These are phyloP conservation scores for Pangasianodon gigas DNA, from an alignment of 2,113 vertebrate species.

Conservation along the genomic window DNA sequence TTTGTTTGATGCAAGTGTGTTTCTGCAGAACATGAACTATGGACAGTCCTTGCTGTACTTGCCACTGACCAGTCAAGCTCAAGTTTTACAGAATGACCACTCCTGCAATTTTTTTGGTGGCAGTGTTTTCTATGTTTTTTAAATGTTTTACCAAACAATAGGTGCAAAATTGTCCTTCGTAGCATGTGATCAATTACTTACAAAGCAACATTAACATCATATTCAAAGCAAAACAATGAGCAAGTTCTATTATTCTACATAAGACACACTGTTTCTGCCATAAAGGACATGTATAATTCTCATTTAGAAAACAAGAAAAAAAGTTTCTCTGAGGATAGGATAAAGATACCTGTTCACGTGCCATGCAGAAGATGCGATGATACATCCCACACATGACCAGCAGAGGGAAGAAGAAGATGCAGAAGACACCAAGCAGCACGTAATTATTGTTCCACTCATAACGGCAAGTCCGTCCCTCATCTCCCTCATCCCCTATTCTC, in stretches of 20 bases:
- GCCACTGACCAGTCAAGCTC: too few relatives aligned
- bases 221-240: neutral
- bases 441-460: conserved; percentile 85
- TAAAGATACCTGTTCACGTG: conserved; percentile 76
- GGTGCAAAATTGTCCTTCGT: neutral
- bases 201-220: too few relatives aligned
- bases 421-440: conserved; percentile 76
- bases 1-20: neutral
- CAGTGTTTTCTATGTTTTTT: too few relatives aligned
- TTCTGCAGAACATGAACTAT: neutral
- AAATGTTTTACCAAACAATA: too few relatives aligned
- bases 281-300: neutral
- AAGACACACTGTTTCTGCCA: neutral
- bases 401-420: conserved; percentile 88
- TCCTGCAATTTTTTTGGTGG: too few relatives aligned
- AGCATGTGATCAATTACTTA: neutral
- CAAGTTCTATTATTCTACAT: neutral
- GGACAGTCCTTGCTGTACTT: neutral
- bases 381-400: conserved; percentile 89
- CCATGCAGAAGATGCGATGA: conserved; percentile 86
- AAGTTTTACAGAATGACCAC: neutral
- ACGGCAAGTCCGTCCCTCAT: conserved; percentile 72
- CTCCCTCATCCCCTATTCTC: conserved; percentile 52
- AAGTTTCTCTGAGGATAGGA: neutral
- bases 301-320: neutral